These are phyloP conservation scores for Orthosia cruda DNA, from an alignment of 2,888 invertebrate genomes.

Conservation along the genomic window DNA sequence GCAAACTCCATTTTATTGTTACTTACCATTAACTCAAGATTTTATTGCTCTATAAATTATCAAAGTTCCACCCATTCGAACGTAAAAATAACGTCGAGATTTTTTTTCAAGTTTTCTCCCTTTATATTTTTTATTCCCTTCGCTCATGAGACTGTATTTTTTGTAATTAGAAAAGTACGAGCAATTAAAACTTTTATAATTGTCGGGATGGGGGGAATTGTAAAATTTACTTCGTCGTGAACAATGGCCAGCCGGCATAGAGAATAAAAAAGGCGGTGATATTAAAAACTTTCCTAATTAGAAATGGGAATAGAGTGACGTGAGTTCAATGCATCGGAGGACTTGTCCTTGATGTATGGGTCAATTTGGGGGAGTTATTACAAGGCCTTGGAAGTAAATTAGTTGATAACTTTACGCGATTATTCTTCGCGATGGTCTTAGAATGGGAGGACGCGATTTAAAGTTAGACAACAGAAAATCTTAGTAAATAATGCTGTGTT, in stretches of 20 bases:
- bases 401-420: constrained; percentile 13
- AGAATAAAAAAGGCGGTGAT: constrained; percentile 86
- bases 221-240: constrained; percentile 88
- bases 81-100: constrained; percentile 67
- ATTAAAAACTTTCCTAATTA: constrained; percentile 89
- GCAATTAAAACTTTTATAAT: constrained; percentile 92
- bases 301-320: constrained; percentile 80
- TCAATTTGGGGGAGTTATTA: constrained; percentile 47
- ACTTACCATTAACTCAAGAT: constrained; percentile 65
- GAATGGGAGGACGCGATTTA: neutral
- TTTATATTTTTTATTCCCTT: constrained; percentile 82
- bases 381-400: constrained; percentile 12
- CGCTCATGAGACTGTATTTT: constrained; percentile 88
- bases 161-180: constrained; percentile 91
- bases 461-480: neutral
- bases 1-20: constrained; percentile 52
- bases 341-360: constrained; percentile 59
- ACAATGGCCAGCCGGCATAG: constrained; percentile 87
- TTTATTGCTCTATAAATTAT: constrained; percentile 75
- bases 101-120: constrained; percentile 69
- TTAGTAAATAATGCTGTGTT: neutral
- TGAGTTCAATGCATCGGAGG: constrained; percentile 79
- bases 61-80: constrained; percentile 72
- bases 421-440: constrained; percentile 6
- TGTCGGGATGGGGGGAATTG: constrained; percentile 86